Evolutionary conservation across 2,797 vertebrate genomes (phyloP).

Genomic region (Myioborus melanocephalus): DNA sequence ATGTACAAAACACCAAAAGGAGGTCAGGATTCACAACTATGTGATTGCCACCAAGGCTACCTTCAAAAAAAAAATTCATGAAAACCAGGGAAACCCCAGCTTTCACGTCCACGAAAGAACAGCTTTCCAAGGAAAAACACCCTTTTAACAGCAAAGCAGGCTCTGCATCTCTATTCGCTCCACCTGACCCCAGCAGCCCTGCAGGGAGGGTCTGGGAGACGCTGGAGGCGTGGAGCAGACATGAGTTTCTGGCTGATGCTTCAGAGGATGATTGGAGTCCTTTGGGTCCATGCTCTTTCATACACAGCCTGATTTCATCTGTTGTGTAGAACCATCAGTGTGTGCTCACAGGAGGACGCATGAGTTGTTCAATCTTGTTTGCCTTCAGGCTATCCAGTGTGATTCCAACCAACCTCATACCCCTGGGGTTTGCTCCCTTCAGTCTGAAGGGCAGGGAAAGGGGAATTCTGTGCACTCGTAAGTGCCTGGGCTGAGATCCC

Average conservation of each 20-base stretch:
- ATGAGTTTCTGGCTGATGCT: constrained; percentile 6
- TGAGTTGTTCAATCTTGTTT: not conserved
- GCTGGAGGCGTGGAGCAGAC: constrained; percentile 30
- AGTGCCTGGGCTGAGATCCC: not conserved
- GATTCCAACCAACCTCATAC: not conserved
- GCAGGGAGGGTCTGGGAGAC: constrained; percentile 46
- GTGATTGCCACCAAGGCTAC: not conserved
- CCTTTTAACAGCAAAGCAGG: not conserved
- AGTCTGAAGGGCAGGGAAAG: not conserved
- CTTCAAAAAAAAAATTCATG: not conserved
- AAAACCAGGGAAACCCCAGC: not conserved
- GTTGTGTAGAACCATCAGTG: not conserved
- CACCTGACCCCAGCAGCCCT: constrained; percentile 15
- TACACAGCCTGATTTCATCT: constrained; percentile 29
- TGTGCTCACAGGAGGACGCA: accelerated
- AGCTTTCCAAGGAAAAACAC: not conserved
- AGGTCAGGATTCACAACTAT: not conserved
- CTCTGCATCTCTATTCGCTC: not conserved
- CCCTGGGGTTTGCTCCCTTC: not conserved
- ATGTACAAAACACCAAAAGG: not conserved
- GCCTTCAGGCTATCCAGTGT: not conserved
- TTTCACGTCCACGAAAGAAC: not conserved
- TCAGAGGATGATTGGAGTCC: constrained; percentile 25
- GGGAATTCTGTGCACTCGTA: not conserved
- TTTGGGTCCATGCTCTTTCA: constrained; percentile 10